Evolutionary conservation across 2,797 vertebrate genomes (phyloP).

Genomic region (Choloepus didactylus): DNA sequence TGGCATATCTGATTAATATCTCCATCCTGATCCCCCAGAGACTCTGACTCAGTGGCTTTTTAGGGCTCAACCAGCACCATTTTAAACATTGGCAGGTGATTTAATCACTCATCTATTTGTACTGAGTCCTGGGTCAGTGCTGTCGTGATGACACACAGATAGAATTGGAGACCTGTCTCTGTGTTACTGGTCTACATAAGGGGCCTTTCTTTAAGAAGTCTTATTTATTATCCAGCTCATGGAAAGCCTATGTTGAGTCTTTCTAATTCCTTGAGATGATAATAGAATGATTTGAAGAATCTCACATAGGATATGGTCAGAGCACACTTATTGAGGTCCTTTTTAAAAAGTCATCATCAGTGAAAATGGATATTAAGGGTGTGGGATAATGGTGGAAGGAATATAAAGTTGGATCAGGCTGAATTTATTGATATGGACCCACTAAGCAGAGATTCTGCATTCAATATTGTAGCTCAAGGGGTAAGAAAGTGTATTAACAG

Average conservation of each 20-base stretch:
- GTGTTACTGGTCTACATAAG: background rate
- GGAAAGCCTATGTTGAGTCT: background rate
- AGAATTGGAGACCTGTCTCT: background rate
- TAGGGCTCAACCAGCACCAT: background rate
- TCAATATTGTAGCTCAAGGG: no score
- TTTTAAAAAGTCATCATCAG: background rate
- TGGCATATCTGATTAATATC: background rate
- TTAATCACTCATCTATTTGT: background rate
- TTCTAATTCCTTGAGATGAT: background rate
- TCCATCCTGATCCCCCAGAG: rapidly evolving
- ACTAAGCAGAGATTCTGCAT: no score
- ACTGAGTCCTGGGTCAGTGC: background rate
- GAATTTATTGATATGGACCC: no score
- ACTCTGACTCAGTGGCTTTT: background rate
- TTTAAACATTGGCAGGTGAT: background rate
- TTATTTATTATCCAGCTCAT: background rate
- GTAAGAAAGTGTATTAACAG: no score
- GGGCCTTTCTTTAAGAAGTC: background rate
- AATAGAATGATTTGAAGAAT: background rate
- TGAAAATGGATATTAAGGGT: no score
- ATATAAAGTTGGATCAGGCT: no score
- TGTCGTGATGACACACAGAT: rapidly evolving
- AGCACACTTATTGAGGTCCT: background rate
- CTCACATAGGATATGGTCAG: background rate
- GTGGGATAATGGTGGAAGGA: no score